Evolutionary conservation across 1,140 invertebrate species (phyloP), one percentile per base, ranked within the genome.

Genomic region (Drosophila willistoni): DNA sequence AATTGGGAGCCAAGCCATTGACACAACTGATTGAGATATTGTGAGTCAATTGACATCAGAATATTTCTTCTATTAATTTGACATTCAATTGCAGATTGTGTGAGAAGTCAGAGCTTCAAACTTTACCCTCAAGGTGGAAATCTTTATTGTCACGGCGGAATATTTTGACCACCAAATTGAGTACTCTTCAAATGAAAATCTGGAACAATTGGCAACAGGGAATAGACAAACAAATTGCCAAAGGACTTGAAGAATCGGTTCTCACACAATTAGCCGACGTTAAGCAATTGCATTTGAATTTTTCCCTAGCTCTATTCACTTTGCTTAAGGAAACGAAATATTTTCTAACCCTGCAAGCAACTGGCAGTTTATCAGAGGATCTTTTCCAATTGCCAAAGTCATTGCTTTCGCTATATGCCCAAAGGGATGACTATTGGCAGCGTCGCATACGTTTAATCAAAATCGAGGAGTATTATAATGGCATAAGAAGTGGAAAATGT

Each of bases 401-500:
- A 74, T 93, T 94, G 0, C 63, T 92, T 1, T 77, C 91, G 4
- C 79, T 95, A 0, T 94, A 93, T 66, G 81, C 73, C 10, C 75
- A 92, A 62, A 67, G 83, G 39, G 93, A 94, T 72, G 92, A 91
- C 44, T 90, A 94, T 36, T 90, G 89, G 79, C 82, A 92, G 36
- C 90, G 90, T n/a, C 91, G 90, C 54, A 84, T 91, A 14, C 92
- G 92, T 36, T 81, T 94, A 22, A 92, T 92, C 34, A 82, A 93
- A 68, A 93, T 93, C 64, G 90, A 93, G 0, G 92, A 94, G 84
- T 94, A 92, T 91, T 94, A 93, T 85, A 96, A 96, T 92, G 94
- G 94, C 90, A 93, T 96, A 17, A 90, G 94, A 1, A 57, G 64
- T 2, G 89, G 80, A 0, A 78, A 85, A 33, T 81, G 85, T 39